Conservation (phyloP, 2,113 vertebrate species). For the Hydrochoerus hydrochaeris region DNA sequence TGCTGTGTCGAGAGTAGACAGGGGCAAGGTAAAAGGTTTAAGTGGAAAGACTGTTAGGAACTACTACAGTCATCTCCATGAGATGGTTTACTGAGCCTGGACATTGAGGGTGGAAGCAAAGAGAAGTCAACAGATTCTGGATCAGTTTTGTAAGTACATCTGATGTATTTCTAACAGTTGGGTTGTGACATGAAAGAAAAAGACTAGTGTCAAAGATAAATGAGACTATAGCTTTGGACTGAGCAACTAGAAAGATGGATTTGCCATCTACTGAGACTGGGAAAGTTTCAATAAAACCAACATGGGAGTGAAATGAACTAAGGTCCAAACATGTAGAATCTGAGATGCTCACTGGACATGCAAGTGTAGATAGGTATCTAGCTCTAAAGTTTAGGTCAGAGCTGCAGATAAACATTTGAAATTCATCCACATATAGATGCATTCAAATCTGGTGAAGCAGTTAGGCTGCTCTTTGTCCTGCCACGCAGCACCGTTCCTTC, state of each 20-base stretch:
- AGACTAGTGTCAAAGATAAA: not conserved
- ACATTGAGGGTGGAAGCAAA: not conserved
- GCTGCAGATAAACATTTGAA: not conserved
- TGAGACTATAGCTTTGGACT: not conserved
- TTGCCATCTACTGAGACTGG: not conserved
- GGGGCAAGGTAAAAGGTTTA: not conserved
- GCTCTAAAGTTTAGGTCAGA: not conserved
- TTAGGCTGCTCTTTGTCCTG: not conserved
- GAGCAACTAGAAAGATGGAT: not conserved
- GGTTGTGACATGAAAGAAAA: not conserved
- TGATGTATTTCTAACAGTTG: not conserved
- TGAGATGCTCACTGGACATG: not conserved
- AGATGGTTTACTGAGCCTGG: not conserved
- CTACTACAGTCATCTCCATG: accelerated
- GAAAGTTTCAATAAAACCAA: not conserved
- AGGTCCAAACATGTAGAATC: not conserved
- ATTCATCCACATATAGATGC: not conserved
- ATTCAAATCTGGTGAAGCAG: not conserved
- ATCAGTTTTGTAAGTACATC: not conserved
- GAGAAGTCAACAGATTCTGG: not conserved
- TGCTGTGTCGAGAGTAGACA: not conserved
- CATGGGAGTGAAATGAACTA: not conserved
- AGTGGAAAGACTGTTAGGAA: not conserved
- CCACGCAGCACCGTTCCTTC: not conserved
- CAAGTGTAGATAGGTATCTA: not conserved